These are phyloP conservation scores for Drosophila nigricruria DNA, from an alignment of 2,888 invertebrate genomes.

Conservation along the genomic window DNA sequence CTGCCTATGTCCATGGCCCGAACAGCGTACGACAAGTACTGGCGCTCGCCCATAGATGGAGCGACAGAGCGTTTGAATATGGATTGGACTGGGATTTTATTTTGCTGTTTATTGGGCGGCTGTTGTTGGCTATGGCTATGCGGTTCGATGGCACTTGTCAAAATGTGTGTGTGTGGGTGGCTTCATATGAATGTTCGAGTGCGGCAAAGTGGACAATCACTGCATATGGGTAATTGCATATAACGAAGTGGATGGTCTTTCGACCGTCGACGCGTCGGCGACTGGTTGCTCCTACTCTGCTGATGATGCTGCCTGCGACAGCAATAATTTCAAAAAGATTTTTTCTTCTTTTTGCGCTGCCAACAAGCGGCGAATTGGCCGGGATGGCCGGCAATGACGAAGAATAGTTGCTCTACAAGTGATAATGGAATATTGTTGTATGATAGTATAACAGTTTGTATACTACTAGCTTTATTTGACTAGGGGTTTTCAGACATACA, in stretches of 20 bases:
- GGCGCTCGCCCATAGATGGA: slow-evolving; percentile 3
- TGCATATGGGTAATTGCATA: slow-evolving; percentile 71
- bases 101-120: slow-evolving; percentile 71
- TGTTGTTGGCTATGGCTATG: slow-evolving; percentile 33
- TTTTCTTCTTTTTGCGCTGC: slow-evolving; percentile 15
- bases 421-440: not conserved
- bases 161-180: slow-evolving; percentile 40
- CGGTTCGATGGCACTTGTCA: slow-evolving; percentile 34
- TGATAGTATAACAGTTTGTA: slow-evolving; percentile 1
- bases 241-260: slow-evolving; percentile 32
- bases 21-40: not conserved
- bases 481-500: too few relatives aligned
- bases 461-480: not conserved
- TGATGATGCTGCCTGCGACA: slow-evolving; percentile 38
- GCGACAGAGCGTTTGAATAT: slow-evolving; percentile 3
- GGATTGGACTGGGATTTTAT: slow-evolving; percentile 25
- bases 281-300: slow-evolving; percentile 9
- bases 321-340: slow-evolving; percentile 53
- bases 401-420: not conserved
- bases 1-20: slow-evolving; percentile 7
- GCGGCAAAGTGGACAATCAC: slow-evolving; percentile 72
- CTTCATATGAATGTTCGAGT: slow-evolving; percentile 40
- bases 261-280: not conserved
- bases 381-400: slow-evolving; percentile 1
- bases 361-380: slow-evolving; percentile 5